These are phyloP conservation scores for Dicerorhinus sumatrensis DNA, from an alignment of 2,113 vertebrate genomes.

Conservation along the genomic window DNA sequence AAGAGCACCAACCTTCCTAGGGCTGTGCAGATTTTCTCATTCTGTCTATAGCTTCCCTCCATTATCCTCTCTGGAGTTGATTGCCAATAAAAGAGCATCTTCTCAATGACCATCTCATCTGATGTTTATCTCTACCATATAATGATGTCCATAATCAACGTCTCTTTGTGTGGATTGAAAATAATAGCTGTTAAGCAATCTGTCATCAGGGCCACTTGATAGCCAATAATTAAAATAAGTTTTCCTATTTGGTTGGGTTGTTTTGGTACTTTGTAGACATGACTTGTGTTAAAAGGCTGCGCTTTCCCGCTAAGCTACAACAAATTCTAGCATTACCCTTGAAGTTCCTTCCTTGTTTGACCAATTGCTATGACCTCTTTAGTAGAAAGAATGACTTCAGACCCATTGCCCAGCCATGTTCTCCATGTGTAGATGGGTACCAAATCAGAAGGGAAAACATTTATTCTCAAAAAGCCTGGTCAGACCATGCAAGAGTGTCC, in stretches of 20 bases:
- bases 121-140: background rate
- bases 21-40: background rate
- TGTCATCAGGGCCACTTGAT: background rate
- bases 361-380: background rate
- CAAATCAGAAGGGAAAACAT: background rate
- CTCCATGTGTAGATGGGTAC: background rate
- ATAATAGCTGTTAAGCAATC: background rate
- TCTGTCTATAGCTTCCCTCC: background rate
- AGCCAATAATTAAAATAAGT: background rate
- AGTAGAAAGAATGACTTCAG: background rate
- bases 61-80: background rate
- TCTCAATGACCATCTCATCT: background rate
- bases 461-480: background rate
- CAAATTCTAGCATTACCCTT: background rate
- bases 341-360: background rate
- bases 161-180: background rate
- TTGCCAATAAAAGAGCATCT: background rate
- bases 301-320: background rate
- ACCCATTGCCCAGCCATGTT: background rate
- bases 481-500: background rate
- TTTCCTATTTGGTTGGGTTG: background rate
- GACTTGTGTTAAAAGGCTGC: background rate
- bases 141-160: background rate
- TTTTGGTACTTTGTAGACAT: background rate
- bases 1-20: background rate